These are phyloP conservation scores for Penaeus monodon DNA, from an alignment of 2,888 invertebrate genomes.

Conservation along the genomic window DNA sequence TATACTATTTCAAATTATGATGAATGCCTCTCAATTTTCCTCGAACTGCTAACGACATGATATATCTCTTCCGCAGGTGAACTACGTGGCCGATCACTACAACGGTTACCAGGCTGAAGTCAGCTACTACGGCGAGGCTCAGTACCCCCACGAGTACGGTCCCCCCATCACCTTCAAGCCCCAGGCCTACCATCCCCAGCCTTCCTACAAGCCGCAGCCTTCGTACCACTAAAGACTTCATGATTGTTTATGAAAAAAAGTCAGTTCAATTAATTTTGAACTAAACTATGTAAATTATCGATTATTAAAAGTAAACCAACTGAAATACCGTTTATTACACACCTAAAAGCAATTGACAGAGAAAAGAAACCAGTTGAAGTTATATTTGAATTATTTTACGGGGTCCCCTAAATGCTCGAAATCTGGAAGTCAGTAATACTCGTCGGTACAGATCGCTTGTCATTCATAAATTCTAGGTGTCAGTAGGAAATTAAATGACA, in stretches of 20 bases:
- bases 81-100: constrained; percentile 44
- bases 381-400: too few species aligned
- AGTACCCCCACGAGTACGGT: constrained; percentile 31
- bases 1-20: not conserved
- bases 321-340: too few species aligned
- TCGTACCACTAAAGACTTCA: not conserved
- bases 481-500: too few species aligned
- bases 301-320: too few species aligned
- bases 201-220: not conserved
- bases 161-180: constrained; percentile 6
- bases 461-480: too few species aligned
- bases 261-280: too few species aligned
- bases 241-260: not conserved
- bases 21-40: not conserved
- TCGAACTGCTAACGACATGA: not conserved
- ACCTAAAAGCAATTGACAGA: too few species aligned
- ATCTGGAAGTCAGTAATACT: too few species aligned
- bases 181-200: not conserved
- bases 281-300: too few species aligned
- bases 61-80: constrained; percentile 9
- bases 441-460: too few species aligned
- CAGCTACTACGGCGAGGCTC: constrained; percentile 57
- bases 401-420: too few species aligned
- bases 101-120: constrained; percentile 62
- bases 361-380: too few species aligned